A percentile compares a stretch with the other conserved stretches of the same genome.
phyloP scores from a whole-genome alignment of 2,888 invertebrate genomes.

The Drosophila seclusa region DNA sequence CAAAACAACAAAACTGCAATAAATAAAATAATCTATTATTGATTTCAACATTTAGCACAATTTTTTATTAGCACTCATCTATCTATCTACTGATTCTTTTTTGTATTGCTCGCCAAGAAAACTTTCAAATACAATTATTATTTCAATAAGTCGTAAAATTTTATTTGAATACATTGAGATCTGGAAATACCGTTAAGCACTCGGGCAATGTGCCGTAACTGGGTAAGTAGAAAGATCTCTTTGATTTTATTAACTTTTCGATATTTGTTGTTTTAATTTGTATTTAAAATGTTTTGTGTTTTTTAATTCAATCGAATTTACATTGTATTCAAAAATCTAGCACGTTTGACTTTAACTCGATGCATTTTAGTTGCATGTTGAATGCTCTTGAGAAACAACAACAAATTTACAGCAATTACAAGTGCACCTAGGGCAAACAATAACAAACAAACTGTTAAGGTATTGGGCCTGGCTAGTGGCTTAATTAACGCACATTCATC shows the following conservation, averaged over 20 bases:
- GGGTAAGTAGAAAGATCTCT: slow-evolving; percentile 49
- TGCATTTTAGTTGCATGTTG: slow-evolving; percentile 72
- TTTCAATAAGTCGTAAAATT: slow-evolving; percentile 50
- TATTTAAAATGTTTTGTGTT: slow-evolving; percentile 7
- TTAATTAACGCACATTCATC: slow-evolving; percentile 5
- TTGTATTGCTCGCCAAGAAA: slow-evolving; percentile 65
- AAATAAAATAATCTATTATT: slow-evolving; percentile 58
- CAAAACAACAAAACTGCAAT: slow-evolving; percentile 45
- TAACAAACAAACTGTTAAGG: slow-evolving; percentile 12
- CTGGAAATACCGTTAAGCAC: slow-evolving; percentile 22
- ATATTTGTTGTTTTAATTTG: slow-evolving; percentile 5
- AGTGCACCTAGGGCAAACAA: slow-evolving; percentile 29
- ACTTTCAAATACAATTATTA: slow-evolving; percentile 14
- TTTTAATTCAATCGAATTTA: slow-evolving; percentile 9
- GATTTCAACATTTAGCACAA: slow-evolving; percentile 50
- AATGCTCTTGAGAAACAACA: slow-evolving; percentile 49
- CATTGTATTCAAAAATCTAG: slow-evolving; percentile 21
- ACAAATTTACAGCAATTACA: slow-evolving; percentile 30
- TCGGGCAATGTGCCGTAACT: slow-evolving; percentile 4
- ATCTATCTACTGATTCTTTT: slow-evolving; percentile 27
- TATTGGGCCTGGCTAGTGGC: slow-evolving; percentile 14
- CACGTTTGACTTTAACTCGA: slow-evolving; percentile 71
- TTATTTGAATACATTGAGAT: slow-evolving; percentile 37
- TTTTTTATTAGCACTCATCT: slow-evolving; percentile 61
- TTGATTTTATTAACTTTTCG: not conserved